Conservation (phyloP, 2,113 vertebrate genomes). For the Galbula dea region DNA sequence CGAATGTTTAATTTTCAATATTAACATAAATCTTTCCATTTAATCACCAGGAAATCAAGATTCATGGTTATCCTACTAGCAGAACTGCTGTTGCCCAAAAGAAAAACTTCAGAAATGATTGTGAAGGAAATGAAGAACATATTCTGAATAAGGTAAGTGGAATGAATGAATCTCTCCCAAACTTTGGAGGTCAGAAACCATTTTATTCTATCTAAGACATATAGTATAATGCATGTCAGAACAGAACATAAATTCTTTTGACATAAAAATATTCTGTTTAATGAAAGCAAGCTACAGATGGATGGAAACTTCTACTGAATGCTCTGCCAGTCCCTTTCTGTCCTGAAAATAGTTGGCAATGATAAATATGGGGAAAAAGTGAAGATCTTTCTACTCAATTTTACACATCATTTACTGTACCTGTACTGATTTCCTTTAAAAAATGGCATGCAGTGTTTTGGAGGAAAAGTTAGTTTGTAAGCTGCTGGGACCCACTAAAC, state of each 20-base stretch:
- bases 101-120: not conserved
- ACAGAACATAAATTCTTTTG: slow-evolving; percentile 50
- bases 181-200: slow-evolving; percentile 17
- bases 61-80: not conserved
- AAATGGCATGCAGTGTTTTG: not conserved
- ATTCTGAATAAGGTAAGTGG: not conserved
- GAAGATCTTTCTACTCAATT: slow-evolving; percentile 50
- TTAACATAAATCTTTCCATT: not conserved
- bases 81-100: not conserved
- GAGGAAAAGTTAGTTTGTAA: slow-evolving; percentile 4
- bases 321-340: slow-evolving; percentile 3
- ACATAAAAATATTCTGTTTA: slow-evolving; percentile 51
- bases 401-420: slow-evolving; percentile 57
- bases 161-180: slow-evolving; percentile 29
- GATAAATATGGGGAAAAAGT: slow-evolving; percentile 56
- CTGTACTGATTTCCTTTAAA: not conserved
- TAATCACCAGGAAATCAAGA: not conserved
- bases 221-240: slow-evolving; percentile 3
- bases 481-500: not conserved
- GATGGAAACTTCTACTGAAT: slow-evolving; percentile 39
- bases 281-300: slow-evolving; percentile 57
- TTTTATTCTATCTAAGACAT: slow-evolving; percentile 35
- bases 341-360: not conserved
- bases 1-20: not conserved
- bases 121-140: not conserved